These are phyloP conservation scores for Tetrax tetrax DNA, from an alignment of 2,113 vertebrate genomes.

Conservation along the genomic window DNA sequence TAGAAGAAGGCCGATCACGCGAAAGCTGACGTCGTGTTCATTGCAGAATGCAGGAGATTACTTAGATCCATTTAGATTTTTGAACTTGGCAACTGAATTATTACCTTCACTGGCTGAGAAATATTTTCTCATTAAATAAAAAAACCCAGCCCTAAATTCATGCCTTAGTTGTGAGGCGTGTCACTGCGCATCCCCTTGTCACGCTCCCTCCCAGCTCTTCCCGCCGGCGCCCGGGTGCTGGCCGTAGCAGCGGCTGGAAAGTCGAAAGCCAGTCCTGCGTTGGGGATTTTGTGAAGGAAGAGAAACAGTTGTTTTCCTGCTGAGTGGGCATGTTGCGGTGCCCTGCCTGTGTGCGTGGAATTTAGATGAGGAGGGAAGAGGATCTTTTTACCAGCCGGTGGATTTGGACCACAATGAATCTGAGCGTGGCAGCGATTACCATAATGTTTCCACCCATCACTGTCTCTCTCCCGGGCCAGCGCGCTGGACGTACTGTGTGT, in stretches of 20 bases:
- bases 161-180: neutral
- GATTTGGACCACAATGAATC: constrained; percentile 46
- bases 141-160: neutral
- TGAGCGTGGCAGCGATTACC: constrained; percentile 39
- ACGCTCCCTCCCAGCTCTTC: neutral
- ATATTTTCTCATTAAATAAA: neutral
- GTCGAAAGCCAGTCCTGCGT: neutral
- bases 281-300: neutral
- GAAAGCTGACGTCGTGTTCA: neutral
- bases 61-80: neutral
- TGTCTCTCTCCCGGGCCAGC: neutral
- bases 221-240: fast-evolving
- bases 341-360: neutral
- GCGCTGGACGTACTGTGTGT: neutral
- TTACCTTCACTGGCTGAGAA: neutral
- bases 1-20: neutral
- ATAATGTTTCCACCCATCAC: constrained; percentile 34
- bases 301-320: neutral
- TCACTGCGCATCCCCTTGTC: neutral
- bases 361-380: constrained; percentile 43
- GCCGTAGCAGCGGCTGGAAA: neutral
- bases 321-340: neutral
- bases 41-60: neutral
- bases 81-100: neutral
- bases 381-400: neutral